Evolutionary conservation across 2,113 vertebrate species (phyloP), one percentile per base, ranked within the genome.

Genomic region (Astur gentilis): DNA sequence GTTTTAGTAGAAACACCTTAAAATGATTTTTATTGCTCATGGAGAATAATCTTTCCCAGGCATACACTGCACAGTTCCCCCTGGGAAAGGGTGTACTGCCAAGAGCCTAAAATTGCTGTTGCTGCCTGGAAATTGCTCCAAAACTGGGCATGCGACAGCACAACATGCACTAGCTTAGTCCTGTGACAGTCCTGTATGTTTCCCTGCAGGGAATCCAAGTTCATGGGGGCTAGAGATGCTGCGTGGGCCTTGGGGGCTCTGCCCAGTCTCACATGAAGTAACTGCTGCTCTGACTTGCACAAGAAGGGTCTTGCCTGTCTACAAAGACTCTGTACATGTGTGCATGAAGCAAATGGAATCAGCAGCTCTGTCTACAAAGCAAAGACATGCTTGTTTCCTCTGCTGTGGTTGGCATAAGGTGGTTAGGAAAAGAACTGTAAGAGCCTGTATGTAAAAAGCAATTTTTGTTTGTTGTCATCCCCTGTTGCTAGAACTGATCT

Each of bases 271-370:
- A 1, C 3, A 2, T 40, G 44, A 82, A 78, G 44, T 64, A 75
- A 36, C 16, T 7, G 2, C 5, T 72, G 19, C 36, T 45, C 16
- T 18, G 22, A 31, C 19, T 76, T 26, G 27, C 6, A 4, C 6
- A 22, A 16, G 76, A 58, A 87, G 52, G 42, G 23, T 87, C 64
- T 70, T 38, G 7, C 25, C 32, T 66, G 14, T 64, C 40, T 57
- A 7, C 31, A 23, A 27, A 55, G 32, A 9, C 36, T 47, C 12
- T 40, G 31, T 58, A 3, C 2, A 0, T 17, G 17, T 34, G 20
- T 58, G 20, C 7, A 2, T 52, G 32, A 29, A 65, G 25, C 10
- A 54, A 83, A 18, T 4, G 10, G 38, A 78, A 64, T 38, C 44
- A 67, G 66, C n/a, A 81, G 20, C 36, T 83, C 61, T 57, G 32